Evolutionary conservation across 2,113 vertebrate species (phyloP), one percentile per base, ranked within the genome.

Genomic region (Aplodontia rufa): DNA sequence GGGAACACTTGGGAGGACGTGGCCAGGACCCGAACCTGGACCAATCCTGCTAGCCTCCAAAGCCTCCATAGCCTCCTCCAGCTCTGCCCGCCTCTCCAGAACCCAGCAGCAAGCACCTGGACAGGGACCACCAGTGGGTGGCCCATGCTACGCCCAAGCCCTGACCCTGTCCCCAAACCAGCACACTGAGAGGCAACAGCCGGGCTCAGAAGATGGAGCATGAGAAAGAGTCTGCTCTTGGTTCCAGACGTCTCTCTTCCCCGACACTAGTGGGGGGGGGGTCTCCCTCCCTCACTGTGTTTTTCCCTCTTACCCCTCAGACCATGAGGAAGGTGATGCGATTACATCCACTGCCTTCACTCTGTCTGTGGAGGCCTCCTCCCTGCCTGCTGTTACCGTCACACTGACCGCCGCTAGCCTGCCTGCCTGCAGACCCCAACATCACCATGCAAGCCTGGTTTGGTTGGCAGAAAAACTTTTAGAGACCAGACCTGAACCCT

Each of bases 21-120:
- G 95, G 90, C 91, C 92, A 92, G 97, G 96, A 66, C 95, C 87
- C 51, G 85, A 97, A 96, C 66, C 92, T 60, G 16, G 72, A 89
- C 96, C 95, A 55, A 94, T 97, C 97, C 97, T 3, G 37, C 94
- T 91, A 92, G 81, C 78, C 91, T 51, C 84, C 40, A 68, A 96
- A 5, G 42, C n/a, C 28, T 35, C 78, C 24, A 2, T 58, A 0
- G 51, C 71, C 87, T 86, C 66, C 82, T 28, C 32, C 53, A 87
- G 58, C 74, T 95, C 94, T 79, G 30, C 91, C 82, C 64, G 40
- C 49, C 30, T 55, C 78, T 47, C 14, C 0, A 5, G 82, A 49
- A 37, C 97, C 97, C 81, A 40, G 83, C 92, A 93, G 86, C 95
- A 40, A 87, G 37, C 35, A 88, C 62, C 85, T 19, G 3, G 96